Base-by-base conservation (phyloP, 2,797 vertebrate species). In the Aldrovandia affinis region DNA sequence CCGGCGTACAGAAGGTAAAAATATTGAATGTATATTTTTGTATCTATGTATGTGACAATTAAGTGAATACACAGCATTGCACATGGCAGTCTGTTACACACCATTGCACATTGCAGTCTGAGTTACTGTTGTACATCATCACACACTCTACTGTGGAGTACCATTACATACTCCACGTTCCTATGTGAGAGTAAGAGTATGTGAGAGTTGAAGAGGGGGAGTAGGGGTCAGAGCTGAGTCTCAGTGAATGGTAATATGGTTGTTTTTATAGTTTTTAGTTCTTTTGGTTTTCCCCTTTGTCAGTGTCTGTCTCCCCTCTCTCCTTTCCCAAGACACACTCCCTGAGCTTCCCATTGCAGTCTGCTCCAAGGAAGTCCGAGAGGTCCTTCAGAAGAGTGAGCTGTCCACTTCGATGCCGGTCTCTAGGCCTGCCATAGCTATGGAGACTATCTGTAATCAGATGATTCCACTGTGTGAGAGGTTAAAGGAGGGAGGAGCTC, bases 301-400 rank as follows among this genome's bases (percentile, higher is more conserved):
- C 15, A 30, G 10, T 55, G 77, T 42, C 61, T 20, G 12, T 77
- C 22, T 57, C 44, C 14, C 70, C 25, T 61, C 42, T 73, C 47
- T 86, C 59, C 80, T 42, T 84, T 78, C 83, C 83, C 83, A 89
- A 96, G 95, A 95, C 47, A 82, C 84, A 61, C 89, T 92, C 0
- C 89, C 92, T 7, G 94, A 95, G 85, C 83, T 95, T 82, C 95
- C 95, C 0, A 93, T 96, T 25, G 95, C 95, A 1, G 90, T 96
- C 89, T 95, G 91, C 89, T 96, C 95, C 86, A 96, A 94, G 91
- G 94, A 96, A 89, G 94, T 96, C 59, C 93, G 96, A 12, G 95
- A 96, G 12, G 89, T 96, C 86, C 89, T 96, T 63, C 85, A 70
- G 10, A 95, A 89, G 89, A 95, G 95, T n/a, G 94, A 95, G 83